phyloP scores from a whole-genome alignment of 2,797 vertebrate genomes.

The Oryzias dopingdopingensis region DNA sequence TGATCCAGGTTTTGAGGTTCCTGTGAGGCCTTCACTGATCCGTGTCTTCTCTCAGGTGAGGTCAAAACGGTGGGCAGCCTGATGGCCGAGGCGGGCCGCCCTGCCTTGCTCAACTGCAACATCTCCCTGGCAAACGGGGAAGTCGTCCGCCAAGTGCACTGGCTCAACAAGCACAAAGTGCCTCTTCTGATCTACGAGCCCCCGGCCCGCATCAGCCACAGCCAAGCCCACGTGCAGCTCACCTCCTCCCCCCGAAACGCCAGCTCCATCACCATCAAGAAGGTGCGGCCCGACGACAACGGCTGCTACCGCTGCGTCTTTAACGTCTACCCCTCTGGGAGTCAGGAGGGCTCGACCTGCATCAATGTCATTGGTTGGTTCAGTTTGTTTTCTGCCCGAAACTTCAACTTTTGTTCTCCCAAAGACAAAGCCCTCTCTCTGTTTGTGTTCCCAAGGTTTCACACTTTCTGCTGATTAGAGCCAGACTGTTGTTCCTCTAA shows the following conservation, averaged over 20 bases:
- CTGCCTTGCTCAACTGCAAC: constrained; percentile 69
- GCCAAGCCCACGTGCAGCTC: constrained; percentile 49
- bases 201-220: constrained; percentile 27
- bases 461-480: background rate
- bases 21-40: background rate
- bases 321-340: constrained; percentile 66
- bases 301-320: constrained; percentile 79
- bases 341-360: constrained; percentile 64
- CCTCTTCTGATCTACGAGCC: constrained; percentile 65
- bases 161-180: constrained; percentile 45
- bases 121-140: constrained; percentile 39
- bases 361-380: constrained; percentile 65
- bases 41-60: constrained; percentile 35
- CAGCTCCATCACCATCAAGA: constrained; percentile 70
- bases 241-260: constrained; percentile 16
- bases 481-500: constrained; percentile 13
- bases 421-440: constrained; percentile 6
- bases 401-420: constrained; percentile 1
- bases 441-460: constrained; percentile 5
- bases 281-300: constrained; percentile 38
- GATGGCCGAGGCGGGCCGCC: constrained; percentile 36
- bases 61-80: constrained; percentile 50
- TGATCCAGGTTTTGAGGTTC: background rate
- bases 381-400: background rate
- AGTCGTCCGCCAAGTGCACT: constrained; percentile 70